Percentiles rank a stretch among this genome's conserved stretches.
Evolutionary conservation across 23 tunicate genomes (phyloP).

Genomic region (Phallusia fumigata): DNA sequence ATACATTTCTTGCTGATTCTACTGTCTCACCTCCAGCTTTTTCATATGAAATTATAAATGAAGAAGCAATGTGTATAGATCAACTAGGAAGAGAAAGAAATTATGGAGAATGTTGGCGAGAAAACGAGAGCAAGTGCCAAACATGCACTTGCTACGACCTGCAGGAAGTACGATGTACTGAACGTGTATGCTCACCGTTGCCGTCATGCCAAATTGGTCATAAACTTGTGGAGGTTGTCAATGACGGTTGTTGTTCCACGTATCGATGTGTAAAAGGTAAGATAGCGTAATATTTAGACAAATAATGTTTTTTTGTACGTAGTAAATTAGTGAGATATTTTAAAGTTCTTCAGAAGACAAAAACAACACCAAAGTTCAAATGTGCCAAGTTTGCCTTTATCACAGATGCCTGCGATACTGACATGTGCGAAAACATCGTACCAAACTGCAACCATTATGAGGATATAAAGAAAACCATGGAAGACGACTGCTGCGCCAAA

Average conservation of each 20-base stretch:
- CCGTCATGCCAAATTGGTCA: slow-evolving; percentile 46
- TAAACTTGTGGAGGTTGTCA: slow-evolving; percentile 20
- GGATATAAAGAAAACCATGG: slow-evolving; percentile 11
- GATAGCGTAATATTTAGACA: background rate
- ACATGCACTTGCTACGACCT: slow-evolving; percentile 67
- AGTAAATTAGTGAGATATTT: too few species aligned
- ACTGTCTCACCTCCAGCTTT: slow-evolving; percentile 18
- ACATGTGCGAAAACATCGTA: slow-evolving; percentile 22
- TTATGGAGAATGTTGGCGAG: slow-evolving; percentile 88
- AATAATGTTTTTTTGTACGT: background rate
- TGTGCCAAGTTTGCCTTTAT: too few species aligned
- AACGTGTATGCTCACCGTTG: slow-evolving; percentile 34
- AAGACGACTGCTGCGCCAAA: slow-evolving; percentile 61
- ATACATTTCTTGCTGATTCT: too few species aligned
- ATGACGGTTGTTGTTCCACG: slow-evolving; percentile 53
- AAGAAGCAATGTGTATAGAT: slow-evolving; percentile 70
- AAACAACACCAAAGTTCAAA: too few species aligned
- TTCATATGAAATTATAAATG: slow-evolving; percentile 44
- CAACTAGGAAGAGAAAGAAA: slow-evolving; percentile 58
- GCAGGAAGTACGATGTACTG: slow-evolving; percentile 45
- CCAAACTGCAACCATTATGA: slow-evolving; percentile 73
- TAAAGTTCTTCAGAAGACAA: too few species aligned
- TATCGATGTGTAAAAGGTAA: slow-evolving; percentile 66
- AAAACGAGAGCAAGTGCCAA: slow-evolving; percentile 47
- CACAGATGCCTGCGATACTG: slow-evolving; percentile 49